Percentiles rank a stretch among this genome's conserved stretches.
Evolutionary conservation across 2,888 invertebrate species (phyloP).

Genomic region (Gasteruption jaculator): DNA sequence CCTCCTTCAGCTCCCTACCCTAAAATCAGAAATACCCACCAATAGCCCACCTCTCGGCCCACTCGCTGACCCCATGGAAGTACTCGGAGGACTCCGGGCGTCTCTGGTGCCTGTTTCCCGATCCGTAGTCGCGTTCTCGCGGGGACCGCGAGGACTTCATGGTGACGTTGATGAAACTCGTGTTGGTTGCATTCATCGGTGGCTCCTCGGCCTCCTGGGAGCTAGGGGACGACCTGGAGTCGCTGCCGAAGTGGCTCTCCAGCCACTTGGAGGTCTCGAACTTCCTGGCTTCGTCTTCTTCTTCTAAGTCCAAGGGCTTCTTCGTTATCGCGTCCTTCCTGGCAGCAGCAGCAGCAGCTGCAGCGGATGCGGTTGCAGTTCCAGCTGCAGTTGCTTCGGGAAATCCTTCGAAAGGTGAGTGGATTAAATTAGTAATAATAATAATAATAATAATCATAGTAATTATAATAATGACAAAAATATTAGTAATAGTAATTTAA

Average conservation of each 20-base stretch:
- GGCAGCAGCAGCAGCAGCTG: slow-evolving; percentile 52
- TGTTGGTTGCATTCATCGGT: slow-evolving; percentile 62
- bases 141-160: slow-evolving; percentile 59
- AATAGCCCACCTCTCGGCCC: slow-evolving; percentile 62
- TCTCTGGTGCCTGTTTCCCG: slow-evolving; percentile 11
- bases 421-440: too few species aligned
- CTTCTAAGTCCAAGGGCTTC: slow-evolving; percentile 78
- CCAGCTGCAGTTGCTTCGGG: too few species aligned
- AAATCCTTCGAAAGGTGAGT: too few species aligned
- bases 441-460: too few species aligned
- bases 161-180: slow-evolving; percentile 73
- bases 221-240: slow-evolving; percentile 72
- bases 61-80: slow-evolving; percentile 74
- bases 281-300: slow-evolving; percentile 85
- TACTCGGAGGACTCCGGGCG: slow-evolving; percentile 52
- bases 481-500: slow-evolving; percentile 29
- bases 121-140: slow-evolving; percentile 26
- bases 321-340: slow-evolving; percentile 79
- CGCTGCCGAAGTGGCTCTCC: slow-evolving; percentile 86
- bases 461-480: neutral
- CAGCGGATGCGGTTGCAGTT: slow-evolving; percentile 34
- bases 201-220: slow-evolving; percentile 63
- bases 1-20: too few species aligned
- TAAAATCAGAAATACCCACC: slow-evolving; percentile 22
- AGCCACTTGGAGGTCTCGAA: slow-evolving; percentile 89